Percentiles rank a stretch among this genome's conserved stretches.
phyloP scores from a whole-genome alignment of 2,888 invertebrate species.

The Synanthedon myopaeformis region DNA sequence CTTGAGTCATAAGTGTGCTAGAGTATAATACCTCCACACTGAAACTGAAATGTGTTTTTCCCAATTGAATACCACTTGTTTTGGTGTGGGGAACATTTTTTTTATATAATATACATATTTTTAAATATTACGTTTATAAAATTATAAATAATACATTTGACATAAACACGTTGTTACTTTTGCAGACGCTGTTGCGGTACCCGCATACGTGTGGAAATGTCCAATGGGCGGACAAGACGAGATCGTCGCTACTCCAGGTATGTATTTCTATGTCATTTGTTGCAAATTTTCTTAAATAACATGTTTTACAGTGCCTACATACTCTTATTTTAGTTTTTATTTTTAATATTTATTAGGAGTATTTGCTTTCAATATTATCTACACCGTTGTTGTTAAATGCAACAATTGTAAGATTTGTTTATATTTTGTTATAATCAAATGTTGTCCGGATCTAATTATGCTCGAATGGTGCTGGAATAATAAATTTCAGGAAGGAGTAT shows the following conservation, averaged over 20 bases:
- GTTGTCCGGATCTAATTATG: too few species aligned
- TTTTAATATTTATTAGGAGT: too few species aligned
- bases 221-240: constrained; percentile 84
- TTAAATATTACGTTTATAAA: background rate
- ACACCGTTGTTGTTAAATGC: too few species aligned
- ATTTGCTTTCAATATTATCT: too few species aligned
- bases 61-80: constrained; percentile 28
- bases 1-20: constrained; percentile 71
- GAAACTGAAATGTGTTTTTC: constrained; percentile 39
- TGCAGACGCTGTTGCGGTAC: constrained; percentile 88
- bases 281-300: background rate
- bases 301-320: background rate
- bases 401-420: too few species aligned
- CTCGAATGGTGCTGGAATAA: too few species aligned
- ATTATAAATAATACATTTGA: background rate
- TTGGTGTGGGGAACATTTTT: constrained; percentile 55
- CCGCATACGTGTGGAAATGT: constrained; percentile 93
- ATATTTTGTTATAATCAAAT: too few species aligned
- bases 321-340: background rate
- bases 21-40: constrained; percentile 54
- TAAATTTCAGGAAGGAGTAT: too few species aligned
- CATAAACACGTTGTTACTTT: constrained; percentile 1
- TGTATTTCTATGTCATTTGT: background rate
- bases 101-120: background rate
- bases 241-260: constrained; percentile 65